Evolutionary conservation across 2,113 vertebrate genomes (phyloP).

Genomic region (Mirza zaza): DNA sequence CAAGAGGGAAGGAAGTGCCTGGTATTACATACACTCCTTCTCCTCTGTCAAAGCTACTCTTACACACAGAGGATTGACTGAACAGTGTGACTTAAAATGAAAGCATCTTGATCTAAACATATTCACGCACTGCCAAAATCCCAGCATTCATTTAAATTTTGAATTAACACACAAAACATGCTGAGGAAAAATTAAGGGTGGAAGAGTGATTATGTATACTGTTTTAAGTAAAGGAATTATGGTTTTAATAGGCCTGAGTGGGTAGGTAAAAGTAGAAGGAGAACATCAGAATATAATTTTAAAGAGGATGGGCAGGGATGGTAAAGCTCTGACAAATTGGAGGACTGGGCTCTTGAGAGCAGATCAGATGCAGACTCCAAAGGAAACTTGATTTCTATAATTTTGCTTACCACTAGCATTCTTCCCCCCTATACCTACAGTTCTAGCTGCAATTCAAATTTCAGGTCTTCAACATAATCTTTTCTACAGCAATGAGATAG

Average conservation of each 20-base stretch:
- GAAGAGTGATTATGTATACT: background rate
- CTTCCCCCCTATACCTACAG: background rate
- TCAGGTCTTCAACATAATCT: background rate
- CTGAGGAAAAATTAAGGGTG: background rate
- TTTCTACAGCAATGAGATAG: background rate
- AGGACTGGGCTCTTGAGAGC: background rate
- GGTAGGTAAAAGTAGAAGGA: background rate
- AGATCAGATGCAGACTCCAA: background rate
- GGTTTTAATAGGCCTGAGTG: background rate
- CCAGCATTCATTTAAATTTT: background rate
- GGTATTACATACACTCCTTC: background rate
- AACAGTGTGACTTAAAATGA: background rate
- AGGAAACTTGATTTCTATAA: background rate
- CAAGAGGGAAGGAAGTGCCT: background rate
- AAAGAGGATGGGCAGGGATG: background rate
- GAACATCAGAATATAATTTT: background rate
- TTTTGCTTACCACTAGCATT: background rate
- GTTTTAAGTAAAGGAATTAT: background rate
- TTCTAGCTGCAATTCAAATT: background rate
- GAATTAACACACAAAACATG: background rate
- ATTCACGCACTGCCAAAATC: background rate
- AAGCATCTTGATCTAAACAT: background rate
- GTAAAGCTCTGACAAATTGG: accelerated
- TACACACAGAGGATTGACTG: background rate
- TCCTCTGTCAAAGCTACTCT: background rate